phyloP scores from a whole-genome alignment of 2,888 invertebrate species.

The Pyrrhia umbra region DNA sequence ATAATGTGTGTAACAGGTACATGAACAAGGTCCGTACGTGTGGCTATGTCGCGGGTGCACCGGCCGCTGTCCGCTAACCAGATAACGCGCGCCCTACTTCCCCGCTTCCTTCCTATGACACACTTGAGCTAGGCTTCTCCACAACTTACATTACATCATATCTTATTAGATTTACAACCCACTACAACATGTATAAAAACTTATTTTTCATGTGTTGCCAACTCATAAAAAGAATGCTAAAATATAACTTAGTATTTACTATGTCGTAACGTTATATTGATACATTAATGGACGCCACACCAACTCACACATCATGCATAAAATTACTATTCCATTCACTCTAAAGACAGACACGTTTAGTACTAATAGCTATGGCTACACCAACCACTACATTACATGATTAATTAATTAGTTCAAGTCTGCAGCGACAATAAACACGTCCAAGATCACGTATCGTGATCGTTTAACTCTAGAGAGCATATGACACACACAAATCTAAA shows the following conservation, averaged over 20 bases:
- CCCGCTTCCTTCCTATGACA: conserved; percentile 82
- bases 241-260: background rate
- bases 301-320: conserved; percentile 43
- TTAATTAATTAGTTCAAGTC: conserved; percentile 46
- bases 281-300: conserved; percentile 19
- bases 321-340: conserved; percentile 43
- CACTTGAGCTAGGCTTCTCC: conserved; percentile 64
- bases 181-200: conserved; percentile 5
- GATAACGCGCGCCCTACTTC: conserved; percentile 84
- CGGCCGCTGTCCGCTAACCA: conserved; percentile 78
- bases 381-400: conserved; percentile 24
- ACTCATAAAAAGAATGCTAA: background rate
- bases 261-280: background rate
- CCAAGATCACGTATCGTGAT: conserved; percentile 22
- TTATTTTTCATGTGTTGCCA: background rate
- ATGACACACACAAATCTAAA: background rate
- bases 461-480: conserved; percentile 15
- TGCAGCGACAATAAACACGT: conserved; percentile 22
- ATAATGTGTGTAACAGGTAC: conserved; percentile 26
- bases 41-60: conserved; percentile 65
- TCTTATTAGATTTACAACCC: conserved; percentile 55
- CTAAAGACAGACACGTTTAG: conserved; percentile 18
- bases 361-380: conserved; percentile 21
- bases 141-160: conserved; percentile 47
- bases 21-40: conserved; percentile 17